Percentiles rank a stretch among this genome's conserved stretches.
These are phyloP conservation scores for Macropus fuliginosus DNA, from an alignment of 2,797 vertebrate genomes.

Conservation along the genomic window DNA sequence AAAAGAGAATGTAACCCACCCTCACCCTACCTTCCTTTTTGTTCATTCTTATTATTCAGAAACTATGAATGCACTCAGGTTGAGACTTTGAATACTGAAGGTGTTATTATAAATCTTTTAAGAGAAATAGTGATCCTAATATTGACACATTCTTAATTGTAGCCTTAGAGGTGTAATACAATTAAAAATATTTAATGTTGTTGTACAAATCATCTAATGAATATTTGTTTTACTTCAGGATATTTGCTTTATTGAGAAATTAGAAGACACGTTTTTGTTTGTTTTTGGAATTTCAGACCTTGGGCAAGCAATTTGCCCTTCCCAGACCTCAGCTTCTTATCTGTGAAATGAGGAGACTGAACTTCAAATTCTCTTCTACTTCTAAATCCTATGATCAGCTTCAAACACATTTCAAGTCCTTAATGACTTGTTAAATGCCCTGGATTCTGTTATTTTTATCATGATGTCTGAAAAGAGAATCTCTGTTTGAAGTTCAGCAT, in stretches of 20 bases:
- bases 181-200: conserved; percentile 44
- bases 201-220: conserved; percentile 35
- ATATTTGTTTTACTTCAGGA: background rate
- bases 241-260: background rate
- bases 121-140: conserved; percentile 47
- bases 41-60: conserved; percentile 52
- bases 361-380: background rate
- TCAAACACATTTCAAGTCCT: background rate
- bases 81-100: conserved; percentile 51
- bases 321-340: background rate
- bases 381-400: background rate
- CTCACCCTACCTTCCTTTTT: conserved; percentile 47
- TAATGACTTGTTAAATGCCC: background rate
- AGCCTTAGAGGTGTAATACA: conserved; percentile 5
- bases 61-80: conserved; percentile 36
- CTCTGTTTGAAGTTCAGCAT: background rate
- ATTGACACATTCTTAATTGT: background rate
- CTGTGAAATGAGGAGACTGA: background rate
- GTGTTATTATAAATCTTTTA: conserved; percentile 43
- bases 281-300: background rate
- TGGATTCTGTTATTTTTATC: background rate
- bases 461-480: background rate
- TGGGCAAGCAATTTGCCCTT: background rate
- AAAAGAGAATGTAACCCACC: conserved; percentile 35
- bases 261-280: background rate